phyloP scores from a whole-genome alignment of 2,888 invertebrate species.

The Chloromyia formosa region DNA sequence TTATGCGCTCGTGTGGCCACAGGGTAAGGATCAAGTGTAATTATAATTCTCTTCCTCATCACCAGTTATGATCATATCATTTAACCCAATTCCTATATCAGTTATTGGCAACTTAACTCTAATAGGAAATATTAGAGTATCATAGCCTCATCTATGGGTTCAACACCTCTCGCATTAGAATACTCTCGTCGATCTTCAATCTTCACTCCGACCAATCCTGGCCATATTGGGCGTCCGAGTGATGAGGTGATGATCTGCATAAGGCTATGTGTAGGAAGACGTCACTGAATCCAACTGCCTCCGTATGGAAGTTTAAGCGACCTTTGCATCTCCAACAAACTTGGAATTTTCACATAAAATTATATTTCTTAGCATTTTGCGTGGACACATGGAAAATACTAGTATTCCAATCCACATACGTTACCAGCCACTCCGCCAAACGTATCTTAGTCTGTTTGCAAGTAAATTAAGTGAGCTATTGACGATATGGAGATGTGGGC shows the following conservation, averaged over 20 bases:
- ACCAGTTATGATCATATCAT: too few relatives aligned
- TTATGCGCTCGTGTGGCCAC: too few relatives aligned
- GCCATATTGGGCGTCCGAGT: not conserved
- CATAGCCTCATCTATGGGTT: too few relatives aligned
- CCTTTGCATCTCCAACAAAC: slow-evolving; percentile 33
- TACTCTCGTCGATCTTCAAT: slow-evolving; percentile 16
- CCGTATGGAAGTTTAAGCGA: slow-evolving; percentile 35
- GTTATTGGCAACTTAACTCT: too few relatives aligned
- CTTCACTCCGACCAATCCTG: not conserved
- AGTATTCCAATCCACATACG: not conserved
- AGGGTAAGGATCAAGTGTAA: too few relatives aligned
- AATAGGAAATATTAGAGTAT: too few relatives aligned
- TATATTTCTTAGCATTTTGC: slow-evolving; percentile 28
- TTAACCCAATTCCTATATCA: too few relatives aligned
- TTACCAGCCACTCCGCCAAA: too few relatives aligned
- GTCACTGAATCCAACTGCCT: slow-evolving; percentile 34
- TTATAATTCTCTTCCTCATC: too few relatives aligned
- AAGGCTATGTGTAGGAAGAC: slow-evolving; percentile 32
- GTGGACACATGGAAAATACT: slow-evolving; percentile 23
- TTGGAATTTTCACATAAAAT: slow-evolving; percentile 36
- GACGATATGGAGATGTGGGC: not conserved
- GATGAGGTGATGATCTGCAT: slow-evolving; percentile 19
- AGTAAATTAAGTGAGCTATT: too few relatives aligned
- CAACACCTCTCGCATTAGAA: too few relatives aligned
- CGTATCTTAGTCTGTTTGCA: too few relatives aligned